Base-by-base conservation (phyloP, 2,113 vertebrate genomes). In the Alouatta palliata region DNA sequence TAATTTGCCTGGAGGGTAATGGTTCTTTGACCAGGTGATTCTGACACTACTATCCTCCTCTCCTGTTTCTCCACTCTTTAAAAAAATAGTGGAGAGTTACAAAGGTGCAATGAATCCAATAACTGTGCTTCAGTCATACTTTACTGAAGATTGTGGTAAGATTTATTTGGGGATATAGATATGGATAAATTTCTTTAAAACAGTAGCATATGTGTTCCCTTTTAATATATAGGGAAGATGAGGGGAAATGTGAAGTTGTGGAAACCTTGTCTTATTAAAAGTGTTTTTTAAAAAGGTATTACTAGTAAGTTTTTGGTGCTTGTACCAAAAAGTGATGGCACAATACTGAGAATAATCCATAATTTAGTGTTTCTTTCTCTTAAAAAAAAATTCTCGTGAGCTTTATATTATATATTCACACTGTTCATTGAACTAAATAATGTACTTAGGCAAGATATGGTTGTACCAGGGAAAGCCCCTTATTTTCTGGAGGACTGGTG, bases 71-170 rank as follows among this genome's bases (percentile, higher is more conserved):
- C 71, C 45, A 84, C 32, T 37, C 56, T 79, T 64, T 35, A 40
- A 43, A 81, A 81, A 81, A 45, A 52, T 75, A 37, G 91, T 35
- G 77, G 71, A 92, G 70, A 90, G 77, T 95, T 84, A 52, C 71
- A 64, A 47, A 66, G 17, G 43, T 91, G 12, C n/a, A 75, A 12
- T n/a, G 47, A 94, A 68, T 80, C 45, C 54, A 25, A 58, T 68
- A 66, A 35, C 52, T 54, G 45, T 54, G 56, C 56, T 2, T 89
- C 43, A 54, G 45, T 87, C n/a, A n/a, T 54, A 58, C 32, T 86
- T 84, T 56, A 71, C 37, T 45, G 11, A 88, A 92, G 47, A 73
- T 92, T 88, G 85, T 85, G 52, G 8, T 85, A 64, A 90, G 54
- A 90, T 84, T 85, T 93, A 40, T 56, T 70, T 75, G 23, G 17